A percentile compares a stretch with the other conserved stretches of the same genome.
Conservation (phyloP, 2,888 invertebrate species). For the Caenorhabditis auriculariae region DNA sequence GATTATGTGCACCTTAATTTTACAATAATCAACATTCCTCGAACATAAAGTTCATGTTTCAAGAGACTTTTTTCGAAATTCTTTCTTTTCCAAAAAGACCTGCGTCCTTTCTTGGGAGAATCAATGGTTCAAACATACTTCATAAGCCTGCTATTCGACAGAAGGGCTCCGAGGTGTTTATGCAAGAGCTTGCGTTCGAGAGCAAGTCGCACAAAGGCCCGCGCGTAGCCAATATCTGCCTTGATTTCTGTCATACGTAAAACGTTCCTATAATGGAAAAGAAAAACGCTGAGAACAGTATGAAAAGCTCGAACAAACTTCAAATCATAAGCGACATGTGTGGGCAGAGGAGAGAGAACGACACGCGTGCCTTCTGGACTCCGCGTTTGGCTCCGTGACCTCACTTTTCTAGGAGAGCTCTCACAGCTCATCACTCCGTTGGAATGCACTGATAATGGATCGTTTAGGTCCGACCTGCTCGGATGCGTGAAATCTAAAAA, state of each 20-base stretch:
- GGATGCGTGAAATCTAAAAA: constrained; percentile 41
- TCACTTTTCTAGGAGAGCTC: constrained; percentile 30
- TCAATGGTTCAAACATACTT: constrained; percentile 15
- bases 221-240: constrained; percentile 84
- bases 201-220: constrained; percentile 93
- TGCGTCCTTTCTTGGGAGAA: no score
- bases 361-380: constrained; percentile 41
- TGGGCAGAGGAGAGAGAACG: constrained; percentile 64
- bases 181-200: constrained; percentile 94
- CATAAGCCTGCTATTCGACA: constrained; percentile 65
- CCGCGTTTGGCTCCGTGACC: constrained; percentile 33
- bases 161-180: constrained; percentile 83
- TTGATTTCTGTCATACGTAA: constrained; percentile 90
- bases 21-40: no score
- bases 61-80: no score
- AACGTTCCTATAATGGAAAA: no score
- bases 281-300: background rate
- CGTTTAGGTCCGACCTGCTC: constrained; percentile 12
- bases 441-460: constrained; percentile 3
- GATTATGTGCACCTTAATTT: no score
- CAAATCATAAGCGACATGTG: constrained; percentile 67
- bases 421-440: constrained; percentile 38
- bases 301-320: constrained; percentile 63
- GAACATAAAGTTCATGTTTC: no score
- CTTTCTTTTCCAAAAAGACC: no score